A percentile compares a stretch with the other conserved stretches of the same genome.
phyloP scores from a whole-genome alignment of 2,797 vertebrate species.

The Hippoglossus hippoglossus region DNA sequence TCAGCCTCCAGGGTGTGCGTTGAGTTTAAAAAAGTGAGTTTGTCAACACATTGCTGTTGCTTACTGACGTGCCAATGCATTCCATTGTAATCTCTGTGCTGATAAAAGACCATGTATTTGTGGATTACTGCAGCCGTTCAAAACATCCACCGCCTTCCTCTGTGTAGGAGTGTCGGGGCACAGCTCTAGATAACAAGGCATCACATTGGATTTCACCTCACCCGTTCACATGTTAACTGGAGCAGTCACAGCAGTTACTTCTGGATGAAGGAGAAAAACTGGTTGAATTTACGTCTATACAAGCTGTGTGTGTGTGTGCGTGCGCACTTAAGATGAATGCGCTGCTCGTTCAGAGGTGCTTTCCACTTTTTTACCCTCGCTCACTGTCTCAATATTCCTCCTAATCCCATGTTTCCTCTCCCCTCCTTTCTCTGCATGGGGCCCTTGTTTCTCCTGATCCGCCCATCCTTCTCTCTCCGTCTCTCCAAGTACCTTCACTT shows the following conservation, averaged over 20 bases:
- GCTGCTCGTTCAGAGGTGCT: conserved; percentile 31
- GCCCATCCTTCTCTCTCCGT: conserved; percentile 28
- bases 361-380: conserved; percentile 37
- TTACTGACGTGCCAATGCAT: conserved; percentile 46
- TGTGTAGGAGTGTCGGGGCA: conserved; percentile 38
- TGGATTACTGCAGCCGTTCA: conserved; percentile 60
- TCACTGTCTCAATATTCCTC: conserved; percentile 25
- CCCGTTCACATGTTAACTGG: conserved; percentile 59
- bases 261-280: conserved; percentile 34
- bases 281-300: conserved; percentile 32
- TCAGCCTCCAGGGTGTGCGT: conserved; percentile 9
- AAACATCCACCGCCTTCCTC: conserved; percentile 54
- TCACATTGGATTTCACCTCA: conserved; percentile 58
- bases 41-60: conserved; percentile 13
- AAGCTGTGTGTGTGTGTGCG: background rate
- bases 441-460: conserved; percentile 51
- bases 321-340: conserved; percentile 12
- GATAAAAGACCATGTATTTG: conserved; percentile 64
- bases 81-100: conserved; percentile 65
- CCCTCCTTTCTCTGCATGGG: conserved; percentile 32
- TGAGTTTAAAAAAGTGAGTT: conserved; percentile 7
- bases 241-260: conserved; percentile 49
- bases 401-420: conserved; percentile 34
- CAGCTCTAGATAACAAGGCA: conserved; percentile 57
- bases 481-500: conserved; percentile 56